Percentiles rank a stretch among this genome's conserved stretches.
Evolutionary conservation across 2,113 vertebrate species (phyloP).

Genomic region (Panurus biarmicus): DNA sequence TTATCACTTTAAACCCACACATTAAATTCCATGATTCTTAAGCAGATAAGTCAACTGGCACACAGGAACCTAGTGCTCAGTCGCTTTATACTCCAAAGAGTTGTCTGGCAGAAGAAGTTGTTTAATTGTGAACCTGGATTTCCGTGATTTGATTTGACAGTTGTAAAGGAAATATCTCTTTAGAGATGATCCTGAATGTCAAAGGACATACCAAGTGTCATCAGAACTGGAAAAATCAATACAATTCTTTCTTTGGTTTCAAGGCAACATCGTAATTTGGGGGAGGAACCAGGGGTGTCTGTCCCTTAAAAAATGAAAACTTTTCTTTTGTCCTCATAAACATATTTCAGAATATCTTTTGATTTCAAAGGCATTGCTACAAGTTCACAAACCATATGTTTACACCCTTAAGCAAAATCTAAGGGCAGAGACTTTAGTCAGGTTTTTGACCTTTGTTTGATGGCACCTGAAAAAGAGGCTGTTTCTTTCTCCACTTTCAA

Average conservation of each 20-base stretch:
- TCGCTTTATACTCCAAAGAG: background rate
- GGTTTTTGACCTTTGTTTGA: background rate
- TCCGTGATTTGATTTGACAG: background rate
- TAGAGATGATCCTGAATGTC: constrained; percentile 24
- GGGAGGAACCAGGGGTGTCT: background rate
- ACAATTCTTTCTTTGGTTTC: background rate
- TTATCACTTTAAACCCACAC: background rate
- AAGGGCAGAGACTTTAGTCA: background rate
- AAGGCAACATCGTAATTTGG: background rate
- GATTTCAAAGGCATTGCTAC: background rate
- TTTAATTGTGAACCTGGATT: background rate
- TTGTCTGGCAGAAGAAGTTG: background rate
- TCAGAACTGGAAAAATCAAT: constrained; percentile 11
- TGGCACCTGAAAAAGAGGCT: background rate
- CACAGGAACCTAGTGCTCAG: background rate
- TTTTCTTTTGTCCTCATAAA: background rate
- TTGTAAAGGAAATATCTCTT: background rate
- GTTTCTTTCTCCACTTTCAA: background rate
- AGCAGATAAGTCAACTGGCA: background rate
- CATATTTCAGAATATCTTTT: background rate
- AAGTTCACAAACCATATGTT: background rate
- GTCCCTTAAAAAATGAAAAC: background rate
- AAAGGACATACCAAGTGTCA: background rate
- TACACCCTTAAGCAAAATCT: background rate
- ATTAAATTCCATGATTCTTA: background rate